Evolutionary conservation across 2,888 invertebrate species (phyloP), one percentile per base, ranked within the genome.

Genomic region (Agrotis segetum): DNA sequence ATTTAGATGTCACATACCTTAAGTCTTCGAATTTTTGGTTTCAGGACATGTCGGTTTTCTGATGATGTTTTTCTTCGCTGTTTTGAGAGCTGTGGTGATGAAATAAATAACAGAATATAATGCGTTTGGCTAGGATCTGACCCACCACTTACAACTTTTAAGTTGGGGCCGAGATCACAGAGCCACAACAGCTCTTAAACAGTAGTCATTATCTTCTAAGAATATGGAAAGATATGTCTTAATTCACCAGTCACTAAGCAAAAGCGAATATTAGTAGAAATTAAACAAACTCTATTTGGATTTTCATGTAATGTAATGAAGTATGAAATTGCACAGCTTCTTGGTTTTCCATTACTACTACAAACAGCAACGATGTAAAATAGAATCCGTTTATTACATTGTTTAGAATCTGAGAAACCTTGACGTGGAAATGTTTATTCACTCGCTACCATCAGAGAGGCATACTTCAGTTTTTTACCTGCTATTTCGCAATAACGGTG

Each of bases 401-500:
- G 62, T 74, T 77, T 70, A 63, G 13, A 69, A 60, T 64, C 60
- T 49, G 40, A 65, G 49, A 65, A 62, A 65, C 49, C 71, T 70
- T 61, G 59, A 56, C 47, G 65, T 74, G 47, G 34, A 75, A 61
- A 67, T 49, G 55, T 79, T 79, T 65, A 62, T 59, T 16, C 63
- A 61, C 46, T 68, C n/a, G 47, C 29, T 49, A 50, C 24, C n/a
- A 46, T 53, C 50, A 7, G 16, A 17, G 34, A 19, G 49, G 17
- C 46, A 40, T 19, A 52, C 61, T 65, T 64, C 3, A 62, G 21
- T 14, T 69, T 74, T 62, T 67, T 68, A 62, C 46, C 56, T 68
- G 47, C 11, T 44, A 58, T 71, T 71, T 71, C 11, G 52, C 52
- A 67, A 70, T 71, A 83, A 79, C 75, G 81, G 81, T 72, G 34